These are phyloP conservation scores for Melanotus villosus DNA, from an alignment of 2,888 invertebrate species.

Conservation along the genomic window DNA sequence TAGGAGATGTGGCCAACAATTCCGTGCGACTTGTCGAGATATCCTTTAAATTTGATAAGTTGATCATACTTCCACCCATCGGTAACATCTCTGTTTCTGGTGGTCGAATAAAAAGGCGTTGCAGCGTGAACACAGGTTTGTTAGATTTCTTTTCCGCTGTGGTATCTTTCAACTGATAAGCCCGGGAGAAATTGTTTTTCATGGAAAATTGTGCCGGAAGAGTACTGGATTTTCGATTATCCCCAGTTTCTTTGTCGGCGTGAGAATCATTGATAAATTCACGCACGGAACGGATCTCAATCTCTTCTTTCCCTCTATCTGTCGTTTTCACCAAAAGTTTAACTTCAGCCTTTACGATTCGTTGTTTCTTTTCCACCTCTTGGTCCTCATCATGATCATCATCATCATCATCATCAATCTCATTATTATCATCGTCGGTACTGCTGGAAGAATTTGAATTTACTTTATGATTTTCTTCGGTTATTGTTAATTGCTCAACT, in stretches of 20 bases:
- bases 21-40: constrained; percentile 58
- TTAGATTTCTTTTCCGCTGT: constrained; percentile 8
- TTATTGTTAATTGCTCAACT: too few relatives aligned
- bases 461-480: too few relatives aligned
- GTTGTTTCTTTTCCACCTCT: constrained; percentile 45
- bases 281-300: constrained; percentile 69
- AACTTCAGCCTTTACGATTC: constrained; percentile 68
- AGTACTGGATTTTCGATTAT: neutral
- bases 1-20: constrained; percentile 59
- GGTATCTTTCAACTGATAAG: too few relatives aligned
- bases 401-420: too few relatives aligned
- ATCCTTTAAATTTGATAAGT: constrained; percentile 53
- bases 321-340: constrained; percentile 70
- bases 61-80: neutral
- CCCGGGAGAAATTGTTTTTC: neutral
- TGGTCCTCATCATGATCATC: too few relatives aligned
- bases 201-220: neutral
- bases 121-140: constrained; percentile 63
- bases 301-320: constrained; percentile 69
- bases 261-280: constrained; percentile 61
- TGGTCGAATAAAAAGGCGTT: constrained; percentile 62
- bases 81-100: constrained; percentile 51
- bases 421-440: constrained; percentile 33
- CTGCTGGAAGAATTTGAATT: constrained; percentile 23
- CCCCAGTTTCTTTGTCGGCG: neutral